These are phyloP conservation scores for Girardinichthys multiradiatus DNA, from an alignment of 2,113 vertebrate species.

Conservation along the genomic window DNA sequence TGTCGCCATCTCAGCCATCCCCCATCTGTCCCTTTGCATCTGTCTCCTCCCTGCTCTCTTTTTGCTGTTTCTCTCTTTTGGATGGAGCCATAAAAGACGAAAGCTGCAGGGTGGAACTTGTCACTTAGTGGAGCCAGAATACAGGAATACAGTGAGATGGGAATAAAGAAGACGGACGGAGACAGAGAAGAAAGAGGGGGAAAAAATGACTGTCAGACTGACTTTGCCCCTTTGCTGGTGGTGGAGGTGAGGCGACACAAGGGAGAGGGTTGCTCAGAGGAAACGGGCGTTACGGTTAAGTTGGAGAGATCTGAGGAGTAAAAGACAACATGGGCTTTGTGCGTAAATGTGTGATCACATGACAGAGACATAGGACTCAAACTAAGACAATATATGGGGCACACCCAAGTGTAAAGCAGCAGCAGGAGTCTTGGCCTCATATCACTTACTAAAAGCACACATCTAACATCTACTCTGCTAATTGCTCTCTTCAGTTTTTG, in stretches of 20 bases:
- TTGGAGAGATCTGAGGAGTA: constrained; percentile 57
- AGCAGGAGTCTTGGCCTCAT: constrained; percentile 18
- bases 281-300: constrained; percentile 55
- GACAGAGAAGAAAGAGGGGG: constrained; percentile 43
- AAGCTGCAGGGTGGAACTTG: constrained; percentile 72
- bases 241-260: constrained; percentile 41
- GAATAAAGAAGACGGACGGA: constrained; percentile 26
- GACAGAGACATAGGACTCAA: constrained; percentile 39
- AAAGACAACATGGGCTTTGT: constrained; percentile 66
- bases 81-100: constrained; percentile 66
- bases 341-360: constrained; percentile 40
- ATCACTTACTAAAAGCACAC: constrained; percentile 35
- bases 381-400: constrained; percentile 38
- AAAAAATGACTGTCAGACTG: constrained; percentile 68
- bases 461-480: constrained; percentile 65
- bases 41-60: constrained; percentile 55
- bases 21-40: constrained; percentile 70
- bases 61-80: constrained; percentile 48
- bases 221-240: constrained; percentile 74
- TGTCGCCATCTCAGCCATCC: constrained; percentile 60
- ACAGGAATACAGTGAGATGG: constrained; percentile 23
- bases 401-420: constrained; percentile 55
- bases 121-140: constrained; percentile 55
- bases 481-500: constrained; percentile 73
- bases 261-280: constrained; percentile 54